Conservation (phyloP, 2,113 vertebrate genomes). For the Sisor rabdophorus region DNA sequence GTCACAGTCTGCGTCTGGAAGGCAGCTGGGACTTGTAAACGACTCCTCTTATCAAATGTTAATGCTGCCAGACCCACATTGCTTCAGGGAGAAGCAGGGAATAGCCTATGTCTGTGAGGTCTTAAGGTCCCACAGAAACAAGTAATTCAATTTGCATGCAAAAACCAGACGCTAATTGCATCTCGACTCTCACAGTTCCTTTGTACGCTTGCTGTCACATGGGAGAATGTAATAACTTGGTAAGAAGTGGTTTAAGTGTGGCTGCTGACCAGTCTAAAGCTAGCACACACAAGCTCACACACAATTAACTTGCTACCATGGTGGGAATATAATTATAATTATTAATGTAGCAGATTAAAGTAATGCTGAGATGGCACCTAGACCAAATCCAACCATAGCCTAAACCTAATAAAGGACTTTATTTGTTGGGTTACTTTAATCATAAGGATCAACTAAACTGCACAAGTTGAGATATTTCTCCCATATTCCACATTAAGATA, state of each 20-base stretch:
- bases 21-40: conserved; percentile 75
- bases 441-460: too few relatives aligned
- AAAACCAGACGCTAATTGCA: conserved; percentile 69
- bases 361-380: neutral
- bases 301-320: neutral
- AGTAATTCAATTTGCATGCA: conserved; percentile 72
- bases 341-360: neutral
- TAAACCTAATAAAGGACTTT: neutral
- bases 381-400: neutral
- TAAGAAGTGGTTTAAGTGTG: conserved; percentile 36
- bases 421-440: too few relatives aligned
- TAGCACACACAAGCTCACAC: neutral
- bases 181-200: conserved; percentile 58
- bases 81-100: conserved; percentile 52
- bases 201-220: conserved; percentile 43
- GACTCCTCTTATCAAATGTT: conserved; percentile 78
- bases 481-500: too few relatives aligned
- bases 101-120: conserved; percentile 65
- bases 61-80: conserved; percentile 71
- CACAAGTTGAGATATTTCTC: too few relatives aligned
- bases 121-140: conserved; percentile 71
- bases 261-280: conserved; percentile 24
- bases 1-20: conserved; percentile 70
- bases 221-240: conserved; percentile 56
- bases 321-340: neutral